A percentile compares a stretch with the other conserved stretches of the same genome.
These are phyloP conservation scores for Siderastrea radians DNA, from an alignment of 92 coral and sea anemone species.

Conservation along the genomic window DNA sequence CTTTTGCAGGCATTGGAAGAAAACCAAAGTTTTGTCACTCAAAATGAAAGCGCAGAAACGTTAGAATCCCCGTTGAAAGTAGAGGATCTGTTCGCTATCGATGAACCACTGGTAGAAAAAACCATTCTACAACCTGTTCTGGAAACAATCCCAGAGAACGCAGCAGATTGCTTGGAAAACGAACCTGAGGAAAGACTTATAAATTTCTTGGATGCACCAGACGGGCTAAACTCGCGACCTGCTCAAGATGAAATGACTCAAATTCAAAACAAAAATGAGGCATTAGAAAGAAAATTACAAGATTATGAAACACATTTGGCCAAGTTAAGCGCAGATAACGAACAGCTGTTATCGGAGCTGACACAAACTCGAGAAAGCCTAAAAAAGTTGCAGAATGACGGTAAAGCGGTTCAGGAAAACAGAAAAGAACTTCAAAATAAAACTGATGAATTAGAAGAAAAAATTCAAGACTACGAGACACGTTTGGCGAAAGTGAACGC, in stretches of 20 bases:
- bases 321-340: conserved; percentile 50
- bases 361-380: conserved; percentile 39
- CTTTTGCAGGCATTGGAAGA: conserved; percentile 38
- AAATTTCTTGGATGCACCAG: conserved; percentile 32
- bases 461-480: conserved; percentile 37
- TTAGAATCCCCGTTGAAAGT: not conserved
- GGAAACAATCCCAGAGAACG: conserved; percentile 12
- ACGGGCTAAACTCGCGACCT: conserved; percentile 40
- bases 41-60: not conserved
- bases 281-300: conserved; percentile 28
- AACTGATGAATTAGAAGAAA: conserved; percentile 33
- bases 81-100: conserved; percentile 5
- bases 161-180: not conserved
- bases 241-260: conserved; percentile 11
- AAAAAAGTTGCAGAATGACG: conserved; percentile 15
- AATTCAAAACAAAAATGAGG: conserved; percentile 28
- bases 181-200: conserved; percentile 7
- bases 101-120: conserved; percentile 23
- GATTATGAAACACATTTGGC: conserved; percentile 50
- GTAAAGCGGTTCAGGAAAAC: conserved; percentile 11
- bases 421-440: conserved; percentile 48
- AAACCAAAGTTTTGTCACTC: conserved; percentile 4
- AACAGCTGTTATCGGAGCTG: conserved; percentile 40
- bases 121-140: not conserved
- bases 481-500: conserved; percentile 34